Evolutionary conservation across 2,888 invertebrate genomes (phyloP).

Genomic region (Loripinus fragilis): DNA sequence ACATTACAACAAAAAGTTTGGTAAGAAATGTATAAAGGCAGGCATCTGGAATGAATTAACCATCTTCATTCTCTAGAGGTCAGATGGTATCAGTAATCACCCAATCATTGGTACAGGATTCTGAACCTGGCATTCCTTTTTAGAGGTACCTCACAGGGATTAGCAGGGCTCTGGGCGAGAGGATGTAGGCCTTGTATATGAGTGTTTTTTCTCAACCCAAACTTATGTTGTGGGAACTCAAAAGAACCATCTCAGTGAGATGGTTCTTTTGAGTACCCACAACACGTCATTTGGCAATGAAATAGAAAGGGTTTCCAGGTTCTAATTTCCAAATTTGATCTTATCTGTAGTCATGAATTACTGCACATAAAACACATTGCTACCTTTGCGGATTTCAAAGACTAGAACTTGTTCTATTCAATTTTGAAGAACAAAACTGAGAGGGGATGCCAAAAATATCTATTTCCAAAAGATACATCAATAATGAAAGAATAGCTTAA

Average conservation of each 20-base stretch:
- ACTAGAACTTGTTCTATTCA: background rate
- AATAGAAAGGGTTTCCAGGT: too few relatives aligned
- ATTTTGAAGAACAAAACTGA: background rate
- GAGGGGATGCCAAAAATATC: background rate
- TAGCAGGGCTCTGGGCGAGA: too few relatives aligned
- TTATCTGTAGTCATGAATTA: too few relatives aligned
- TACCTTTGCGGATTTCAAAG: background rate
- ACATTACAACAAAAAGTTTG: conserved; percentile 47
- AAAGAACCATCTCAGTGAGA: too few relatives aligned
- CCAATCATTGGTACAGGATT: conserved; percentile 56
- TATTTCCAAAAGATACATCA: background rate
- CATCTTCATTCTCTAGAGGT: conserved; percentile 54
- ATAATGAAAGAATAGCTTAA: conserved; percentile 5
- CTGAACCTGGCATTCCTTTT: conserved; percentile 1
- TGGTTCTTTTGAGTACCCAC: too few relatives aligned
- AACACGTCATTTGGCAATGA: too few relatives aligned
- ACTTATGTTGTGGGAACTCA: too few relatives aligned
- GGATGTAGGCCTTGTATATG: too few relatives aligned
- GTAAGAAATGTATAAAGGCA: conserved; percentile 32
- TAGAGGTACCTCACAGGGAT: background rate
- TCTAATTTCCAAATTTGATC: too few relatives aligned
- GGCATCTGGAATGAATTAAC: conserved; percentile 63
- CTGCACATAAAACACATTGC: conserved; percentile 9
- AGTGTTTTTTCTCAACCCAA: too few relatives aligned
- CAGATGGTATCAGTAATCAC: conserved; percentile 59